Conservation (phyloP, 2,888 invertebrate species). For the Eupithecia subfuscata region DNA sequence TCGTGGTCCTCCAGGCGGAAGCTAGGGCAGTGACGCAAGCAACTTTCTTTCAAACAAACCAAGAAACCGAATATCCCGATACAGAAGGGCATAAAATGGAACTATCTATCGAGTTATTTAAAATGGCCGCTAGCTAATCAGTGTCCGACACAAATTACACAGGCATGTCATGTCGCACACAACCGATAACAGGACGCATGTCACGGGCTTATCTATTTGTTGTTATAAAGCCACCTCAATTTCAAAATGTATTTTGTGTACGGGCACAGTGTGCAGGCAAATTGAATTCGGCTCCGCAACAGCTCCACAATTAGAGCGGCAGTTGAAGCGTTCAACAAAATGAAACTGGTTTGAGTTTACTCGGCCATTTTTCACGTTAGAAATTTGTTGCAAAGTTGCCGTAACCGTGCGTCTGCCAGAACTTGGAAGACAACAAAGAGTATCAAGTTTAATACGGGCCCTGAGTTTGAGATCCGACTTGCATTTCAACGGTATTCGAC, state of each 20-base stretch:
- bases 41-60: background rate
- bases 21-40: background rate
- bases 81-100: background rate
- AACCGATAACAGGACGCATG: slow-evolving; percentile 39
- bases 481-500: slow-evolving; percentile 29
- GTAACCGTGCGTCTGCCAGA: slow-evolving; percentile 32
- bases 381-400: slow-evolving; percentile 39
- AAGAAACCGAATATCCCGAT: background rate
- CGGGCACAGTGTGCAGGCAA: slow-evolving; percentile 20
- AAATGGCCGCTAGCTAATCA: slow-evolving; percentile 29
- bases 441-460: slow-evolving; percentile 16
- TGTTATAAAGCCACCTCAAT: slow-evolving; percentile 46
- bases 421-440: slow-evolving; percentile 30
- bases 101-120: slow-evolving; percentile 22
- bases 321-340: slow-evolving; percentile 20
- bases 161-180: slow-evolving; percentile 30
- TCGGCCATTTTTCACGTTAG: slow-evolving; percentile 40
- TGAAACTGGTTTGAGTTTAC: slow-evolving; percentile 47
- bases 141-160: slow-evolving; percentile 30
- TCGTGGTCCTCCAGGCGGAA: too few species aligned
- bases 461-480: slow-evolving; percentile 16
- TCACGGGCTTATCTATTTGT: slow-evolving; percentile 46
- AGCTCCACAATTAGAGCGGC: slow-evolving; percentile 47
- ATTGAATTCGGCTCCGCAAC: slow-evolving; percentile 43
- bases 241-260: slow-evolving; percentile 45